Evolutionary conservation across 2,113 vertebrate genomes (phyloP).

Genomic region (Antennarius striatus): DNA sequence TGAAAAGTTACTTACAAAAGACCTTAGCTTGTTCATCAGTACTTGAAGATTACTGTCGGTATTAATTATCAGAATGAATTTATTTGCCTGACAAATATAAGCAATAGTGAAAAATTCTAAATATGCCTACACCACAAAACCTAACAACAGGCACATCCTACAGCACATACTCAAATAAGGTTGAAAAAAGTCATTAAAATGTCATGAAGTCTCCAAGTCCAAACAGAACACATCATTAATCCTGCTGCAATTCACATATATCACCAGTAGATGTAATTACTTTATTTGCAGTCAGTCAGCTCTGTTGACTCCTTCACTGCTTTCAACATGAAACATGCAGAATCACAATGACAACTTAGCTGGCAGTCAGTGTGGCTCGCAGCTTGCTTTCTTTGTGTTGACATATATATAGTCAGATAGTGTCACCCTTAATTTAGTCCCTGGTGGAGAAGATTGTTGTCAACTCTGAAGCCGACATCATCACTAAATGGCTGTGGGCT

Average conservation of each 20-base stretch:
- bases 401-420: conserved; percentile 28
- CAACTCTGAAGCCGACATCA: conserved; percentile 16
- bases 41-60: too few relatives aligned
- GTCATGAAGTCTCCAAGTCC: background rate
- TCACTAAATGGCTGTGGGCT: conserved; percentile 12
- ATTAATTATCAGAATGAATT: too few relatives aligned
- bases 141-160: too few relatives aligned
- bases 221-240: conserved; percentile 4
- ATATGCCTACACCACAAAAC: too few relatives aligned
- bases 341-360: conserved; percentile 35
- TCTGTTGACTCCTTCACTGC: conserved; percentile 6
- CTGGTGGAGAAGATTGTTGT: conserved; percentile 6
- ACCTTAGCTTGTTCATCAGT: too few relatives aligned
- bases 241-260: conserved; percentile 19
- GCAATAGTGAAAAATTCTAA: too few relatives aligned
- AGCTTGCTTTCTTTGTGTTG: conserved; percentile 50
- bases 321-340: conserved; percentile 24
- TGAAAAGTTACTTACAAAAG: too few relatives aligned
- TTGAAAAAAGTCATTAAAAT: background rate
- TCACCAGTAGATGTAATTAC: conserved; percentile 22
- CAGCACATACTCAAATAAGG: conserved; percentile 1
- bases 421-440: conserved; percentile 47
- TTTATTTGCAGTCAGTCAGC: conserved; percentile 41
- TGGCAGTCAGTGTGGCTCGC: conserved; percentile 6
- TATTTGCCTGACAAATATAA: too few relatives aligned